Evolutionary conservation across 2,797 vertebrate genomes (phyloP).

Genomic region (Apogon hyalosoma): DNA sequence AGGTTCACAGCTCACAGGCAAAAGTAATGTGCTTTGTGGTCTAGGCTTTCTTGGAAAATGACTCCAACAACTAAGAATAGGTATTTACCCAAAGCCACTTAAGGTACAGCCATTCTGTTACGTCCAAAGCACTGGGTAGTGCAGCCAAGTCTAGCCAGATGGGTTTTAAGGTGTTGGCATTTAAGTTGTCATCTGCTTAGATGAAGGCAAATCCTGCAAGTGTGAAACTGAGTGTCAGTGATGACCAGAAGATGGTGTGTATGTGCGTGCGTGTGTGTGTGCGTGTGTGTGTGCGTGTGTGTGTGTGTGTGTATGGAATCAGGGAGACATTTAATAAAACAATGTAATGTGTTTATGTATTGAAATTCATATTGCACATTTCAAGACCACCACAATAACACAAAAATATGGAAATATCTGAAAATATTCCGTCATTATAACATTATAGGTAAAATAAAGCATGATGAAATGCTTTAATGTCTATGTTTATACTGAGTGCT

Average conservation of each 20-base stretch:
- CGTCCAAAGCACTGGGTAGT: constrained; percentile 5
- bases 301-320: not conserved
- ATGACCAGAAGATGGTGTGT: not conserved
- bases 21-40: constrained; percentile 58
- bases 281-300: too few relatives aligned
- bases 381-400: too few relatives aligned
- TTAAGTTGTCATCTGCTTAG: constrained; percentile 42
- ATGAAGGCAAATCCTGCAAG: not conserved
- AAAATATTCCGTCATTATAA: too few relatives aligned
- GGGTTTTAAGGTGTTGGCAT: constrained; percentile 65
- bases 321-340: not conserved
- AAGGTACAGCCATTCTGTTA: constrained; percentile 32
- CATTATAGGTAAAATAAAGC: too few relatives aligned
- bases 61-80: constrained; percentile 44
- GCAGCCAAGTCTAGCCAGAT: constrained; percentile 37
- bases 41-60: constrained; percentile 54
- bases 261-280: too few relatives aligned
- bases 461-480: too few relatives aligned
- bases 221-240: not conserved
- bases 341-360: too few relatives aligned
- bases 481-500: too few relatives aligned
- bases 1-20: constrained; percentile 17
- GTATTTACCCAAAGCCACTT: constrained; percentile 55
- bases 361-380: too few relatives aligned
- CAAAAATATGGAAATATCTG: too few relatives aligned